A percentile compares a stretch with the other conserved stretches of the same genome.
These are phyloP conservation scores for Magallana angulata DNA, from an alignment of 1,140 invertebrate species.

Conservation along the genomic window DNA sequence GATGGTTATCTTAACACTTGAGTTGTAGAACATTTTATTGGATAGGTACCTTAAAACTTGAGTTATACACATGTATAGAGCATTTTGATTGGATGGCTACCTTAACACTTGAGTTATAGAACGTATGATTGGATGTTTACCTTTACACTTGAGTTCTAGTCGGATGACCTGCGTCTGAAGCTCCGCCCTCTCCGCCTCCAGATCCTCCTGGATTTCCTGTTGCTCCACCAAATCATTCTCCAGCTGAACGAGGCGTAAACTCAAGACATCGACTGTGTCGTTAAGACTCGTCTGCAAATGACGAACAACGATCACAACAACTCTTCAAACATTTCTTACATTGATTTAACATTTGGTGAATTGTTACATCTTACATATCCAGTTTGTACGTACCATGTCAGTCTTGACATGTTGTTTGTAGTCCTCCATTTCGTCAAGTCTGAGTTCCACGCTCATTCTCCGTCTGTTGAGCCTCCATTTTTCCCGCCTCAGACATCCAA, in stretches of 20 bases:
- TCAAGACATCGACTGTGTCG: slow-evolving; percentile 70
- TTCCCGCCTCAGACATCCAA: slow-evolving; percentile 70
- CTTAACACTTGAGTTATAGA: too few species aligned
- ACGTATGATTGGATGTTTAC: not conserved
- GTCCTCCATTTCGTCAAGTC: slow-evolving; percentile 73
- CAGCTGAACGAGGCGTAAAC: slow-evolving; percentile 67
- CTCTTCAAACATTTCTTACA: too few species aligned
- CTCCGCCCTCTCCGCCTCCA: slow-evolving; percentile 63
- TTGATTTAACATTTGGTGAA: too few species aligned
- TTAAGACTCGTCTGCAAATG: slow-evolving; percentile 68
- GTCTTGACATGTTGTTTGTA: slow-evolving; percentile 71
- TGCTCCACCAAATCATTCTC: slow-evolving; percentile 69
- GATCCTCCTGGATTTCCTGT: slow-evolving; percentile 66
- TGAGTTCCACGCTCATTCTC: slow-evolving; percentile 72
- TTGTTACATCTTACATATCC: too few species aligned
- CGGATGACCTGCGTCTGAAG: slow-evolving; percentile 55
- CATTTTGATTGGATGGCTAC: too few species aligned
- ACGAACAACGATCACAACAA: not conserved
- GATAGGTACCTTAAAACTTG: too few species aligned
- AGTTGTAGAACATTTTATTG: too few species aligned
- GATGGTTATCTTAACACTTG: too few species aligned
- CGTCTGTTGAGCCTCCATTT: slow-evolving; percentile 73
- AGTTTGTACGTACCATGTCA: slow-evolving; percentile 66
- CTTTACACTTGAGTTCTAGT: slow-evolving; percentile 39
- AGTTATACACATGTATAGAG: too few species aligned